phyloP scores from a whole-genome alignment of 2,113 vertebrate genomes.

The Leuciscus idus region DNA sequence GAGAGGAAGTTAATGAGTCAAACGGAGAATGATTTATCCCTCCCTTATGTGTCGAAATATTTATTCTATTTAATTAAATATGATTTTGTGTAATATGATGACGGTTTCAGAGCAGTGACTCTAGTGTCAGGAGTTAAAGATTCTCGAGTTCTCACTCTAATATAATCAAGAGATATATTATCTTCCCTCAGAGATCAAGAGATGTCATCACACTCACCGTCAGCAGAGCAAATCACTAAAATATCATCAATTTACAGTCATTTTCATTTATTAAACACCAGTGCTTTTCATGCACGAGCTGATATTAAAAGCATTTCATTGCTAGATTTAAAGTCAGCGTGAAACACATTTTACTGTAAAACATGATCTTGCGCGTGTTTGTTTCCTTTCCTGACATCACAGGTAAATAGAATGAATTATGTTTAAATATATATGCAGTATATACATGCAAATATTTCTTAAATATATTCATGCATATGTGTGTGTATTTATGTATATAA shows the following conservation, averaged over 20 bases:
- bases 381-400: neutral
- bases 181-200: slow-evolving; percentile 33
- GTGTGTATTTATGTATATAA: too few species aligned
- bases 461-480: too few species aligned
- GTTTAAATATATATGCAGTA: too few species aligned
- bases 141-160: neutral
- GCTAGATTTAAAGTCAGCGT: too few species aligned
- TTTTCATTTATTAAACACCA: slow-evolving; percentile 30
- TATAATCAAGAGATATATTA: slow-evolving; percentile 16
- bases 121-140: neutral
- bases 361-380: neutral
- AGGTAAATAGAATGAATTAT: neutral
- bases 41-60: neutral
- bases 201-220: slow-evolving; percentile 39
- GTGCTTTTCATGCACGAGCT: too few species aligned
- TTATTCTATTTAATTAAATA: neutral
- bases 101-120: neutral
- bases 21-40: too few species aligned
- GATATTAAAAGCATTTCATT: neutral
- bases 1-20: too few species aligned
- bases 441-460: too few species aligned
- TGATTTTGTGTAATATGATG: neutral
- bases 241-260: slow-evolving; percentile 17
- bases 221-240: neutral
- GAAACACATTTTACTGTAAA: neutral